These are phyloP conservation scores for Amphipyra tragopoginis DNA, from an alignment of 2,888 invertebrate genomes.

Conservation along the genomic window DNA sequence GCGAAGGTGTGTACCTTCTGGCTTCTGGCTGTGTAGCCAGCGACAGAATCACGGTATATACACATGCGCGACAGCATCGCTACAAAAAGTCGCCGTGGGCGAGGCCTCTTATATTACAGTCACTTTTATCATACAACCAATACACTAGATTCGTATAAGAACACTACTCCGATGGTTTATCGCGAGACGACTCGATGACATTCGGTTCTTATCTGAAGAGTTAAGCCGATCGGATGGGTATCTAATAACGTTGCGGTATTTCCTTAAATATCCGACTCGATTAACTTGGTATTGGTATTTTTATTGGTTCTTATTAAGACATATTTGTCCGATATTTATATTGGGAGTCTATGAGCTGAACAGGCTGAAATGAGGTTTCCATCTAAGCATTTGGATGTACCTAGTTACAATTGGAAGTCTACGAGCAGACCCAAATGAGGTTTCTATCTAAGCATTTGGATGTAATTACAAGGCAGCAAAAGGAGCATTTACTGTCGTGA, in stretches of 20 bases:
- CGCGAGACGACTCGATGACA: neutral
- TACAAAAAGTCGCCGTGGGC: no score
- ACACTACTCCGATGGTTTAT: neutral
- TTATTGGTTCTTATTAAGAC: conserved; percentile 14
- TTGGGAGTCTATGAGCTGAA: neutral
- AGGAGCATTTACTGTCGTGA: no score
- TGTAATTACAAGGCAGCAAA: no score
- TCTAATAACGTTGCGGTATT: conserved; percentile 15
- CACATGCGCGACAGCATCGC: no score
- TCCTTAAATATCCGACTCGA: conserved; percentile 22
- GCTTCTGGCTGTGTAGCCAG: no score
- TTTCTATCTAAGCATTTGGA: no score
- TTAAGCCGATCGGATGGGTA: conserved; percentile 6
- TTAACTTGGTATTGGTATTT: conserved; percentile 30
- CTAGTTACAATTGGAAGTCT: no score
- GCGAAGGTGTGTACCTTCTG: no score
- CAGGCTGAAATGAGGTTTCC: no score
- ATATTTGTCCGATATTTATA: conserved; percentile 21
- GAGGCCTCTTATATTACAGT: no score
- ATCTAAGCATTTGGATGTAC: no score
- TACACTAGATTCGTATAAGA: neutral
- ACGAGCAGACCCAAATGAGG: neutral
- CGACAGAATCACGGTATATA: no score
- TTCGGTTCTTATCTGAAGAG: neutral
- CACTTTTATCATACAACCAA: neutral